phyloP scores from a whole-genome alignment of 2,113 vertebrate species.

The Stigmatopora nigra region DNA sequence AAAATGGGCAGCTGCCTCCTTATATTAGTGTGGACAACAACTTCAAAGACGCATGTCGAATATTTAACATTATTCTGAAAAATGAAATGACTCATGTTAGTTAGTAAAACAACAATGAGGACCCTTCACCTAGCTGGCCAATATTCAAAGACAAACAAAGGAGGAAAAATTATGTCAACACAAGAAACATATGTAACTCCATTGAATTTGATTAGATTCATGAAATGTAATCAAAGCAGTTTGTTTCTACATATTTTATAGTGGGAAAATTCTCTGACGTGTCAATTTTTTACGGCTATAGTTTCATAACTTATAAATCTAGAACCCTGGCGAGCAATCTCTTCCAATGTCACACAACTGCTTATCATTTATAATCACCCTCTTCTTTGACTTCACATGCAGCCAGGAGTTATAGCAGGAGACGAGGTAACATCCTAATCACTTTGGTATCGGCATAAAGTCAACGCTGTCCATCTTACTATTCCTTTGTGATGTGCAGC shows the following conservation, averaged over 20 bases:
- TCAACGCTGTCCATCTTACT: background rate
- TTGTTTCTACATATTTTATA: background rate
- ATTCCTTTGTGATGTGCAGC: background rate
- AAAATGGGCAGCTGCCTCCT: no score
- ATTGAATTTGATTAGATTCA: background rate
- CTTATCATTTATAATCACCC: slow-evolving; percentile 35
- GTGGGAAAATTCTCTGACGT: background rate
- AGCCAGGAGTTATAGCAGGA: slow-evolving; percentile 99
- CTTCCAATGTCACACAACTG: slow-evolving; percentile 17
- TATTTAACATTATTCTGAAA: no score
- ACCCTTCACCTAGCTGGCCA: no score
- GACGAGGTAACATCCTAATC: slow-evolving; percentile 88
- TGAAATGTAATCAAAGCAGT: background rate
- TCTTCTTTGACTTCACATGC: slow-evolving; percentile 77
- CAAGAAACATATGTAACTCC: no score
- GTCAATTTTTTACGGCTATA: background rate
- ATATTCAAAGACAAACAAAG: no score
- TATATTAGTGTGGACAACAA: no score
- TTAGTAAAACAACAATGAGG: no score
- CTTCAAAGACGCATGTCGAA: no score
- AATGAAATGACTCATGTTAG: no score
- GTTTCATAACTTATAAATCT: slow-evolving; percentile 20
- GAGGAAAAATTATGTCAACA: no score
- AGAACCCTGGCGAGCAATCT: background rate
- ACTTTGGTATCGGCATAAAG: background rate